Conservation (phyloP, 1,140 invertebrate species). For the Prorops nasuta region DNA sequence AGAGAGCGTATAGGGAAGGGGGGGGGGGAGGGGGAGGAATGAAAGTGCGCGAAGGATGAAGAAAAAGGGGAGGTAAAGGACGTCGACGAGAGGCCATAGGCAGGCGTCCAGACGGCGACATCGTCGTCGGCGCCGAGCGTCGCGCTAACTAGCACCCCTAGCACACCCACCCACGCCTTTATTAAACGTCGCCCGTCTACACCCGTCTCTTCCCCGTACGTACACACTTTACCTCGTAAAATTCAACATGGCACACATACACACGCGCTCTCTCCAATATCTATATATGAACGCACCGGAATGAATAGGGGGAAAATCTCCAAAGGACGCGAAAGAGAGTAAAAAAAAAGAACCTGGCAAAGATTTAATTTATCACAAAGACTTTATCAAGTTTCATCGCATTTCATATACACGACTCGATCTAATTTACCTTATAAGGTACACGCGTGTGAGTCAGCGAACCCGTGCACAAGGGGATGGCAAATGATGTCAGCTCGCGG, state of each 20-base stretch:
- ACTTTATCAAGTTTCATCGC: no score
- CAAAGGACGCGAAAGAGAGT: no score
- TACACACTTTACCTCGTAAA: constrained; percentile 45
- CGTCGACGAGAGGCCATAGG: constrained; percentile 43
- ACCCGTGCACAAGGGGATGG: no score
- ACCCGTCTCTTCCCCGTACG: constrained; percentile 40
- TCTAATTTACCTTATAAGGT: no score
- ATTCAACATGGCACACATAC: constrained; percentile 42
- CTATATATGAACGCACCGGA: no score
- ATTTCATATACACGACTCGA: no score
- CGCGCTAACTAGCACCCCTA: constrained; percentile 51
- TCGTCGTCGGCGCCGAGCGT: constrained; percentile 43
- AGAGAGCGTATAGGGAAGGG: constrained; percentile 32
- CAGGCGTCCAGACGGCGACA: constrained; percentile 48
- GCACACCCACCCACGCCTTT: constrained; percentile 32
- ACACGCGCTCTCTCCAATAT: not conserved
- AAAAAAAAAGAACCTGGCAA: no score
- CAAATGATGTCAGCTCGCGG: no score
- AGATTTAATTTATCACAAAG: no score
- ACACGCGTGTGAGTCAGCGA: no score
- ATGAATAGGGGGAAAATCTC: no score
- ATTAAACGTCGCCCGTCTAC: constrained; percentile 50
- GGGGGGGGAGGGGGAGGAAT: constrained; percentile 20
- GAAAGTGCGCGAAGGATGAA: no score
- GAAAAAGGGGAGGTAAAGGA: constrained; percentile 29